Evolutionary conservation across 2,888 invertebrate genomes (phyloP), one percentile per base, ranked within the genome.

Genomic region (Tetramorium bicarinatum): DNA sequence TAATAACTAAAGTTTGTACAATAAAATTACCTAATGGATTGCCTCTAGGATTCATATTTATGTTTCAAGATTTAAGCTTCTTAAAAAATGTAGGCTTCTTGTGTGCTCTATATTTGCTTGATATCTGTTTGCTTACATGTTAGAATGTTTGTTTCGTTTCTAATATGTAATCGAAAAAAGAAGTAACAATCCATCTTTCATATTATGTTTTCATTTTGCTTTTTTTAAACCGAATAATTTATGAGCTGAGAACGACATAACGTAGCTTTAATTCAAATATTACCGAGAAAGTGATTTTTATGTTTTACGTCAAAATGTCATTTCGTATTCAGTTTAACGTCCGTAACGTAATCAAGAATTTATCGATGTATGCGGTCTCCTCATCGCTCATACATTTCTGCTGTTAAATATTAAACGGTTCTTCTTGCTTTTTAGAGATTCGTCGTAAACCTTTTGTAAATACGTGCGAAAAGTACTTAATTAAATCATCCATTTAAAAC

Each of bases 331-430:
- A 9, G 41, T 54, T 66, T 38, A 15, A 21, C 9, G n/a, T 25
- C 8, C 6, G 47, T 61, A 77, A 81, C 15, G 29, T 21, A 76
- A 84, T 86, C 64, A 61, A 15, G 29, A 3, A 72, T 72, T 86
- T 67, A 83, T 89, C 52, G 15, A 82, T 87, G 13, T 74, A 61
- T 79, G 66, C 11, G 61, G 56, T 21, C 21, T 52, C 15, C 49
- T 69, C 9, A 2, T n/a, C 0, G 4, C 6, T 49, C 4, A 41
- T 54, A 25, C 18, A 77, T 66, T 41, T 44, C 6, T 13, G 3
- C 4, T 66, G 4, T 21, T 52, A 13, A 52, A 66, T 52, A 34
- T 52, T 25, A 11, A 52, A 66, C 2, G 2, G 1, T 54, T 41
- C 54, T 21, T 29, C 29, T 29, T 0, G 2, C 2, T 34, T 29